Base-by-base conservation (phyloP, 2,113 vertebrate genomes). In the Plecturocebus donacophilus region DNA sequence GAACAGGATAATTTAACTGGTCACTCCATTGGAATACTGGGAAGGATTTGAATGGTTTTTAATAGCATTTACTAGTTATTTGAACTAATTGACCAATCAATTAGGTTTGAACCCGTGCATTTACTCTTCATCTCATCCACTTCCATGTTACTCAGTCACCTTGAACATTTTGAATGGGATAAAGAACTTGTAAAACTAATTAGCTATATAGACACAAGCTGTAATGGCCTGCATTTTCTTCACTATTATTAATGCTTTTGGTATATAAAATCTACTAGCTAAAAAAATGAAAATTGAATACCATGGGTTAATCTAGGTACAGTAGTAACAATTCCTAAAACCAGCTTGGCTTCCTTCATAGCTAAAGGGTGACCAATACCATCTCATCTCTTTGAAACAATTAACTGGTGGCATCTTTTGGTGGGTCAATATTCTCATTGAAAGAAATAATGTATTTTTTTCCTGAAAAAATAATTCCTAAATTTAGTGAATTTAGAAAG, bases 321-420 rank as follows among this genome's bases (percentile, higher is more conserved):
- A 73, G n/a, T 14, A 91, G 17, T 80, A 91, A 90, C 49, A 84
- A 84, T 76, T 79, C 94, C 94, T 95, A 56, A 38, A 86, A 42
- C 13, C 42, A 89, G 8, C 47, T 45, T 75, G 32, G 61, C 58
- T 94, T 95, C 47, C 27, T 88, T 92, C 30, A 47, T 40, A 61
- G 75, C 23, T 77, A 97, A 86, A 96, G 21, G 11, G 71, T 94
- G 35, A 54, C 38, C 58, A 75, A 47, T 88, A 54, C 1, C 12
- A 76, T 82, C 21, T 76, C 7, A 35, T 82, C 20, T 90, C 87
- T 95, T 94, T 83, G 82, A 94, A 93, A 94, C 17, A 88, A 30
- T 52, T 94, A 38, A 25, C 77, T 70, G 38, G 20, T 58, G 54
- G 20, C 35, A 92, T 85, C 38, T 86, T 58, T 95, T 38, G 35